Evolutionary conservation across 2,888 invertebrate species (phyloP).

Genomic region (Caenorhabditis imperialis): DNA sequence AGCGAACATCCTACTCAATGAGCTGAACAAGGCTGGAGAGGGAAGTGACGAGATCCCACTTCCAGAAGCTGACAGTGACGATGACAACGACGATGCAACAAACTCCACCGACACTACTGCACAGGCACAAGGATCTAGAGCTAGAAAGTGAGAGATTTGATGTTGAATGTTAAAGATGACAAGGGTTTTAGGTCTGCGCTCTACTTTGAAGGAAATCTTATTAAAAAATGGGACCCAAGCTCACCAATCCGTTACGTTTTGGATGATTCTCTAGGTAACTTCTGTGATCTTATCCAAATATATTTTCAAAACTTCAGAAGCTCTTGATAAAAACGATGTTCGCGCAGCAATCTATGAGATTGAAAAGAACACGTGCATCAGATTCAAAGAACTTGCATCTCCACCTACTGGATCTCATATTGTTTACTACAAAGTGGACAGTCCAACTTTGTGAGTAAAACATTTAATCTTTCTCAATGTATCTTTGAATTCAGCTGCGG

Average conservation of each 20-base stretch:
- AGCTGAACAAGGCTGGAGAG: conserved; percentile 67
- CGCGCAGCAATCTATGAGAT: conserved; percentile 70
- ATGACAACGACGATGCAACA: conserved; percentile 13
- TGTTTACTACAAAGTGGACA: conserved; percentile 71
- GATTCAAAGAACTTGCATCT: conserved; percentile 62
- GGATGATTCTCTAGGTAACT: conserved; percentile 69
- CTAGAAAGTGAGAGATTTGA: conserved; percentile 27
- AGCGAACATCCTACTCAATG: conserved; percentile 73
- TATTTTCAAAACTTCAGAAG: conserved; percentile 52
- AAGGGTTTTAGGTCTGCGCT: conserved; percentile 63
- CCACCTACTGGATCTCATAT: conserved; percentile 67
- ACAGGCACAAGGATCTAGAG: not conserved
- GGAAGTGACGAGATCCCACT: conserved; percentile 57
- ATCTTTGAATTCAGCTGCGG: conserved; percentile 68
- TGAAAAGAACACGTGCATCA: conserved; percentile 70
- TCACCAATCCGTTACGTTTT: conserved; percentile 71
- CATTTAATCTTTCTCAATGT: not conserved
- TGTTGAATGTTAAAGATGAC: too few relatives aligned
- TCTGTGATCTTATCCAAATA: not conserved
- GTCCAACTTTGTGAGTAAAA: conserved; percentile 68
- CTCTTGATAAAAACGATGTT: conserved; percentile 69
- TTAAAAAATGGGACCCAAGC: conserved; percentile 71
- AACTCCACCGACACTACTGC: conserved; percentile 15
- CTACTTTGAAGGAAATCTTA: conserved; percentile 66
- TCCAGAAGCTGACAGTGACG: conserved; percentile 40